Conservation (phyloP, 1,140 invertebrate genomes). For the Daktulosphaira vitifoliae region DNA sequence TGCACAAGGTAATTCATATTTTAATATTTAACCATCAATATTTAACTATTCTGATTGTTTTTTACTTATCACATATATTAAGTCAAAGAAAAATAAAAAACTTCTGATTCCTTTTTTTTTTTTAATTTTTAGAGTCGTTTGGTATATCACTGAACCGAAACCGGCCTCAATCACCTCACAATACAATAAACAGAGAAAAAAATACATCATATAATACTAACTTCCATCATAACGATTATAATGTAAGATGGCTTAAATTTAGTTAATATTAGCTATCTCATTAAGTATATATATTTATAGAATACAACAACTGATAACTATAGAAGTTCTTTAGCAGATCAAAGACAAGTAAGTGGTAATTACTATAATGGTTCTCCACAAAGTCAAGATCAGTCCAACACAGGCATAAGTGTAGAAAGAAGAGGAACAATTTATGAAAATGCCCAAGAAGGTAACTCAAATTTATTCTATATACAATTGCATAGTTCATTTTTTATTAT, state of each 20-base stretch:
- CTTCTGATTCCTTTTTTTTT: too few relatives aligned
- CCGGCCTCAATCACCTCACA: too few relatives aligned
- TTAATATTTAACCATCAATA: too few relatives aligned
- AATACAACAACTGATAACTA: background rate
- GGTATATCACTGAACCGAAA: background rate
- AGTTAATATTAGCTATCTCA: background rate
- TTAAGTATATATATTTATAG: too few relatives aligned
- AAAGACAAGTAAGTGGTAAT: background rate
- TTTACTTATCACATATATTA: too few relatives aligned
- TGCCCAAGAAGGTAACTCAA: background rate
- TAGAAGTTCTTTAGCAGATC: background rate
- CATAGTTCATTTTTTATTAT: too few relatives aligned
- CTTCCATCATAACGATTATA: background rate
- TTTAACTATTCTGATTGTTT: too few relatives aligned
- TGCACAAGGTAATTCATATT: constrained; percentile 2
- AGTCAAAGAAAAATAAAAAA: too few relatives aligned
- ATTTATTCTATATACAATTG: too few relatives aligned
- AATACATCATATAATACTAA: background rate
- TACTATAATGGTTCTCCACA: background rate
- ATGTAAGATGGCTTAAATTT: background rate
- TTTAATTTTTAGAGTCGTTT: background rate
- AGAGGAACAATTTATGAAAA: background rate
- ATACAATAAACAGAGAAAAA: background rate
- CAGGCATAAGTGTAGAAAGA: constrained; percentile 16
- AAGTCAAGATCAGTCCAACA: background rate